phyloP scores from a whole-genome alignment of 2,888 invertebrate genomes.

The Nymphalis urticae region DNA sequence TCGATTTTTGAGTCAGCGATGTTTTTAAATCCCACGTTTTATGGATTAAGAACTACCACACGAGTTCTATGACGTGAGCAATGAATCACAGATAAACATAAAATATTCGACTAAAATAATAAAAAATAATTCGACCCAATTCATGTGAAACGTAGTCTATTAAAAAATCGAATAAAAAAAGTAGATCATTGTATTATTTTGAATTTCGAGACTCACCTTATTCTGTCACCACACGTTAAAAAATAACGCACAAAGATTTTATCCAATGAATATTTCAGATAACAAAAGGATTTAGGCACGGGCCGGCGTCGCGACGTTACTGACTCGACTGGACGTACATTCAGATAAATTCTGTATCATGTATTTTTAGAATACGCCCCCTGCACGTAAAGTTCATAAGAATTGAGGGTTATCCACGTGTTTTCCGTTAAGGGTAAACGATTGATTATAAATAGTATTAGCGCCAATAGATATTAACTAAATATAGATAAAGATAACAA shows the following conservation, averaged over 20 bases:
- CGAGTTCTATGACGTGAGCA: constrained; percentile 22
- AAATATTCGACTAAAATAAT: neutral
- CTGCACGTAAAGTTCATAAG: constrained; percentile 54
- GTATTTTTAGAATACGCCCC: constrained; percentile 80
- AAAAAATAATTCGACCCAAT: too few relatives aligned
- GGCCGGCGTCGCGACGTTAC: constrained; percentile 60
- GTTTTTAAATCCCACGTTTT: constrained; percentile 39
- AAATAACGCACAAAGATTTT: constrained; percentile 19
- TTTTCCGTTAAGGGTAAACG: constrained; percentile 62
- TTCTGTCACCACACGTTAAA: constrained; percentile 28
- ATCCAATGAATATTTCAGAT: constrained; percentile 14
- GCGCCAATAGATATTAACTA: neutral
- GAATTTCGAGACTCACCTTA: constrained; percentile 25
- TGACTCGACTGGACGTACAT: constrained; percentile 60
- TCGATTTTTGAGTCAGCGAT: constrained; percentile 40
- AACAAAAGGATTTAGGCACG: constrained; percentile 46
- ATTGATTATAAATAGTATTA: constrained; percentile 20
- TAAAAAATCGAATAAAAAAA: too few relatives aligned
- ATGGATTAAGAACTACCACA: constrained; percentile 30
- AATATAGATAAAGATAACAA: neutral
- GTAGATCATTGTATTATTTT: too few relatives aligned
- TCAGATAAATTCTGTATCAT: constrained; percentile 53
- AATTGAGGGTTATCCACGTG: constrained; percentile 56
- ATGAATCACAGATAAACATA: neutral
- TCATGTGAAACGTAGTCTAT: too few relatives aligned